These are phyloP conservation scores for Crocodylus rhombifer DNA, from an alignment of 2,797 vertebrate species.

Conservation along the genomic window DNA sequence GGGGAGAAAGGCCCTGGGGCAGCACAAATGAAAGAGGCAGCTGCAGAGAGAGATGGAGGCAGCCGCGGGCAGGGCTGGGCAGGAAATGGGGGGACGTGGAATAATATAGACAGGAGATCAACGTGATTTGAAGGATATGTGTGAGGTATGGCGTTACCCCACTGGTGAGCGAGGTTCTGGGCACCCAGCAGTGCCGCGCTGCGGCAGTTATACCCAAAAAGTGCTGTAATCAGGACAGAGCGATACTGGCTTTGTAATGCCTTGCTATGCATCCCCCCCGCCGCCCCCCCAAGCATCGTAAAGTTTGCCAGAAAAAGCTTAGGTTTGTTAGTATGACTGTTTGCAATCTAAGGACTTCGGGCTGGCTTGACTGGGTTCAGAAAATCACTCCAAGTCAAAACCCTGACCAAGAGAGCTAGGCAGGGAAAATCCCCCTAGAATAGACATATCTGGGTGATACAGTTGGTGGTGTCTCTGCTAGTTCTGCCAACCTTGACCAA, in stretches of 20 bases:
- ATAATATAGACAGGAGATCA: background rate
- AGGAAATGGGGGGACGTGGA: background rate
- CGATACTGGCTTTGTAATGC: background rate
- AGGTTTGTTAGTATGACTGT: background rate
- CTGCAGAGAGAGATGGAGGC: conserved; percentile 3
- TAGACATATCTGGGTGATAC: background rate
- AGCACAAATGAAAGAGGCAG: conserved; percentile 45
- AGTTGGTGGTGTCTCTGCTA: too few relatives aligned
- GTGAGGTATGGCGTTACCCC: background rate
- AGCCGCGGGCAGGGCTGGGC: conserved; percentile 19
- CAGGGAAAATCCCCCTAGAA: background rate
- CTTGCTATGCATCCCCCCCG: background rate
- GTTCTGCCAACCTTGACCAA: background rate
- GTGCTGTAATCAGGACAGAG: background rate
- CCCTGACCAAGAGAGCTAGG: background rate
- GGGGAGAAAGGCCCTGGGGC: background rate
- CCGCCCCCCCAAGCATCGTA: background rate
- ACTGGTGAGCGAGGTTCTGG: background rate
- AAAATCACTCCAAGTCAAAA: background rate
- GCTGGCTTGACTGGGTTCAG: background rate
- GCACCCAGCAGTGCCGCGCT: background rate
- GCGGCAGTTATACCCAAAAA: background rate
- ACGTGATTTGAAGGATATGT: background rate
- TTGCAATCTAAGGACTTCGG: background rate
- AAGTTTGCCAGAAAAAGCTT: background rate